Evolutionary conservation across 2,888 invertebrate species (phyloP), one percentile per base, ranked within the genome.

Genomic region (Scrobipalpa atriplicella): DNA sequence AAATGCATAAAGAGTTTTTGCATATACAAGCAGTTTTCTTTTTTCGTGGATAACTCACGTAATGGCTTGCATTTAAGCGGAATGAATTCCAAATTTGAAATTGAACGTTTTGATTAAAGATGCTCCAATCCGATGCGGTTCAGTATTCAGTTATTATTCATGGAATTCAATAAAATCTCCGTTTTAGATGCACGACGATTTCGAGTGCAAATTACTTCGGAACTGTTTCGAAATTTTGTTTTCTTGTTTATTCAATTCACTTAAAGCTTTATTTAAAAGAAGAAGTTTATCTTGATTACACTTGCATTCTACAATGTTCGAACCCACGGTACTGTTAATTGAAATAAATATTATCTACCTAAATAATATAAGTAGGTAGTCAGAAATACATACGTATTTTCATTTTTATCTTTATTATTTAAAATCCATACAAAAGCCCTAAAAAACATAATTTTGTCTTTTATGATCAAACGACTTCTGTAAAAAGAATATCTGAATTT

Each of bases 1-100:
- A 84, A 85, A 82, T 84, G 83, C 84, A 85, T 82, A 80, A 80
- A 81, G 79, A 81, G 75, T 82, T 85, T 83, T 83, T 83, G 84
- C 84, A 86, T 84, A 80, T 77, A 75, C 77, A 75, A 83, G 79
- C 81, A 80, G 76, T 78, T 82, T 80, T 77, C 74, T 80, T 79
- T 75, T 65, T 82, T 77, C 75, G 73, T 71, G 72, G 75, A 73
- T 71, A 67, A 73, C 68, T 72, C 76, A 75, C 75, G 77, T 80
- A 81, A 81, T 67, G 67, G 74, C 75, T 75, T 73, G 69, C 74
- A 72, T 73, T 79, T 76, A 72, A 75, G 72, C 68, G 67, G 73
- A 78, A 80, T 76, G 76, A 78, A 79, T 78, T 75, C 70, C 67
- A 73, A 78, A 81, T 80, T 74, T n/a, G 8, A 47, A 47, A 47